Base-by-base conservation (phyloP, 2,888 invertebrate species). In the Eucera pruinosa region DNA sequence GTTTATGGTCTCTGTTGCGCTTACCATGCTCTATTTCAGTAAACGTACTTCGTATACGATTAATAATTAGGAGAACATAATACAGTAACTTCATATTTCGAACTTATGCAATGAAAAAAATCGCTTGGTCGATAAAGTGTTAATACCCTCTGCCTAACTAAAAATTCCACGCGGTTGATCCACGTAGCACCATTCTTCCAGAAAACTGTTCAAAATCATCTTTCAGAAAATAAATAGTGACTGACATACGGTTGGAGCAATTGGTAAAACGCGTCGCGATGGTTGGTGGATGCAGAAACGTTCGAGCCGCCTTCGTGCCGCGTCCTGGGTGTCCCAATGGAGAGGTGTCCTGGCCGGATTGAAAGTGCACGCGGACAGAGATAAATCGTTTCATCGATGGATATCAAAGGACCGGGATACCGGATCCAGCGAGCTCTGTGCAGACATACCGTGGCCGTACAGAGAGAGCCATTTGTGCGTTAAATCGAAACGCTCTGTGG, bases 361-460 rank as follows among this genome's bases (percentile, higher is more conserved):
- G 85, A 86, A 85, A 85, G 85, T 86, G 80, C 84, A 74, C 82
- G 82, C 84, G 86, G 85, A 86, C 85, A 84, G 86, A 86, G 85
- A 85, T 85, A 86, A 85, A 85, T 85, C 85, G 85, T 85, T 85
- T 85, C 85, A 85, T 85, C 85, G 86, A 85, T 86, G 84, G 86
- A 84, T 86, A 86, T 85, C 85, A 86, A 86, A 85, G 85, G 82
- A 80, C 78, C 78, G 77, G 83, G 79, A 85, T 81, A 83, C 81
- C 84, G 81, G 77, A 85, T 76, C 78, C 78, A 75, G 61, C 67
- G 70, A 54, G 68, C 65, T 79, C 80, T 68, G 64, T 45, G 55
- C 82, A 78, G 78, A 80, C 80, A 78, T 74, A 80, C 76, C 69
- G 78, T 65, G 81, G 76, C 68, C 70, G 82, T 78, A 76, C 78